Evolutionary conservation across 2,113 vertebrate genomes (phyloP), one percentile per base, ranked within the genome.

Genomic region (Apteryx owenii): DNA sequence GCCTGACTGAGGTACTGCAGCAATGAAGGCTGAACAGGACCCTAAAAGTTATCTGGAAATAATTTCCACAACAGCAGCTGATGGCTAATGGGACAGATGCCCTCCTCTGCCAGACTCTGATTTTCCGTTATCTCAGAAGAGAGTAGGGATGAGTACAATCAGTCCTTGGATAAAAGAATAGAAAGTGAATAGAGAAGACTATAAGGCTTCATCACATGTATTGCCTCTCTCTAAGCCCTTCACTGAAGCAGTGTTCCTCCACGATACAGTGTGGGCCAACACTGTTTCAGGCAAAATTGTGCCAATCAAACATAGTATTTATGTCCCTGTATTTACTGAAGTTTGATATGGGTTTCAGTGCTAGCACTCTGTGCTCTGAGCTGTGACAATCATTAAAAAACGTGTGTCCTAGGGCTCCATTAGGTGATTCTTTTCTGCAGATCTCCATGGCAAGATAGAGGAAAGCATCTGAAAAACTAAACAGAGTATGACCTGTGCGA

Each of bases 391-490:
- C 88, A 72, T 58, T 62, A 64, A 88, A 61, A 81, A 12, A 3
- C 25, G 7, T 0, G 28, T 1, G 2, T 48, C 58, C 31, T 21
- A 36, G 64, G 76, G 54, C 54, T 92, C 83, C 83, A 15, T 53
- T 23, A 38, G 20, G 22, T 40, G 54, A 12, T 25, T 56, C 40
- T 15, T 82, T 53, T 1, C 58, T 71, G 33, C 81, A 31, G 8
- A 70, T 51, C 70, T 81, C 73, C 25, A 31, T n/a, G 23, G 38
- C 31, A 85, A 73, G 66, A 61, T 1, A 81, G 72, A 65, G 17
- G 76, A 92, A 90, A 84, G 81, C 29, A 51, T 53, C 58, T 76
- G 66, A 51, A 95, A 91, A 73, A 28, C n/a, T 6, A 44, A 36
- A 4, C 54, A 7, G 72, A 71, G 60, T 53, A 50, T 44, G 81